Evolutionary conservation across 2,888 invertebrate genomes (phyloP), one percentile per base, ranked within the genome.

Genomic region (Petrophora chlorosata): DNA sequence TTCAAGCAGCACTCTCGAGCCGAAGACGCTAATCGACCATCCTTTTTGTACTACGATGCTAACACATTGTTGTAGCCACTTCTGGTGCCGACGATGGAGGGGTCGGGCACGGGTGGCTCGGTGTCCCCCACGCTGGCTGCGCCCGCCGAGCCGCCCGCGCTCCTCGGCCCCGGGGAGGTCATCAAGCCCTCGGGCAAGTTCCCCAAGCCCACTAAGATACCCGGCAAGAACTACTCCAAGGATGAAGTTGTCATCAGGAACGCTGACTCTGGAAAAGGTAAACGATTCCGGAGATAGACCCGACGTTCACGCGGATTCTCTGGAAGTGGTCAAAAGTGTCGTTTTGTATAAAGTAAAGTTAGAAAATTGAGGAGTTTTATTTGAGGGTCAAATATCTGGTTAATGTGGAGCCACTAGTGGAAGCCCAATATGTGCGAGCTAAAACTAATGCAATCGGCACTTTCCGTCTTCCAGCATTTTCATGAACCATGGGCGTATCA

Each of bases 251-350:
- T 98, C 55, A 98, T 98, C 72, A 92, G 97, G 61, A 98, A 98
- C 83, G 96, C 97, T 55, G 98, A 98, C 87, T 98, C 97, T 39
- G 98, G 98, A 74, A 98, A 98, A 95, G 98, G 98, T 97, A 90
- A 82, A 23, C 10, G 0, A 10, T 8, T 5, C n/a, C n/a, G n/a
- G n/a, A n/a, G n/a, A n/a, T n/a, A n/a, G n/a, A n/a, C n/a, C n/a
- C n/a, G n/a, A n/a, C n/a, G n/a, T n/a, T n/a, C n/a, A n/a, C n/a
- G n/a, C n/a, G n/a, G n/a, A n/a, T n/a, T n/a, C n/a, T n/a, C n/a
- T n/a, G n/a, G n/a, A n/a, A n/a, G n/a, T n/a, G n/a, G n/a, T n/a
- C n/a, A n/a, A n/a, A n/a, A n/a, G n/a, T n/a, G n/a, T n/a, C n/a
- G n/a, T n/a, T n/a, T n/a, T n/a, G n/a, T n/a, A n/a, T n/a, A n/a